Conservation (phyloP, 2,113 vertebrate genomes). For the Garra rufa region DNA sequence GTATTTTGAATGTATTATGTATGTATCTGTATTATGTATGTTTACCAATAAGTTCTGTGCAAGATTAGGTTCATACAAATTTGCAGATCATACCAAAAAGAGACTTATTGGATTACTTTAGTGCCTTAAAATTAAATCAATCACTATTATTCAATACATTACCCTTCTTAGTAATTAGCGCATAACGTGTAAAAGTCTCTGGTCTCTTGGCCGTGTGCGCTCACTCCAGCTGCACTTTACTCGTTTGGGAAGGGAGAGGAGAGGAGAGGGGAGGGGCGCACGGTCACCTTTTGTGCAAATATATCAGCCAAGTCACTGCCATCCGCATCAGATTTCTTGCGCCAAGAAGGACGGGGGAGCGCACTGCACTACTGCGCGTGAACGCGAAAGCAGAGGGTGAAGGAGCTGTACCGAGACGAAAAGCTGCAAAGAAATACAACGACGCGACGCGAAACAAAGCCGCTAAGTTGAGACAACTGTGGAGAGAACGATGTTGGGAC, state of each 20-base stretch:
- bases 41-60: not conserved
- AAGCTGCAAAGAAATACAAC: constrained; percentile 29
- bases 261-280: constrained; percentile 38
- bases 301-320: constrained; percentile 78
- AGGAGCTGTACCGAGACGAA: constrained; percentile 55
- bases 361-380: constrained; percentile 18
- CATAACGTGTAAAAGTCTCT: not conserved
- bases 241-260: constrained; percentile 11
- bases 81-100: not conserved
- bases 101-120: not conserved
- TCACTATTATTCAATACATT: not conserved
- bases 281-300: constrained; percentile 83
- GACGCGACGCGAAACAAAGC: constrained; percentile 10
- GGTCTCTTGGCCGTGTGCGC: not conserved
- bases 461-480: constrained; percentile 58
- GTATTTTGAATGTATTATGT: not conserved
- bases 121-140: not conserved
- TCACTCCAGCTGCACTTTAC: constrained; percentile 65
- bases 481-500: constrained; percentile 70
- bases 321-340: constrained; percentile 78
- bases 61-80: not conserved
- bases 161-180: not conserved
- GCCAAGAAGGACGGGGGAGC: constrained; percentile 43
- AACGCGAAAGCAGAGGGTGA: constrained; percentile 31
- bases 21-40: not conserved